Conservation (phyloP, 2,888 invertebrate species). For the Tetheella fluctuosa region DNA sequence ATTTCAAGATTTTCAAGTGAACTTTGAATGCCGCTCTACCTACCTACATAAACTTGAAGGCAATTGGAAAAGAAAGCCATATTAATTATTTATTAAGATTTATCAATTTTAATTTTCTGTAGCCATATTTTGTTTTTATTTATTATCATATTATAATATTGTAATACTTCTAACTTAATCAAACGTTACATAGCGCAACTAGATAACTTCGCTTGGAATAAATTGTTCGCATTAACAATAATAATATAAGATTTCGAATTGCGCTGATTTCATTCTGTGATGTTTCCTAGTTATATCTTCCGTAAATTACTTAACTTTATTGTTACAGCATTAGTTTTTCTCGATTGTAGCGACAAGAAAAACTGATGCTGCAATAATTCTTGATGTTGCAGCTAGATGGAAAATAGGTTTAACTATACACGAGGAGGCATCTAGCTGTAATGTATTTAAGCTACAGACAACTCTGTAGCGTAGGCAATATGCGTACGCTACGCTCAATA, state of each 20-base stretch:
- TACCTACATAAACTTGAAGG: slow-evolving; percentile 28
- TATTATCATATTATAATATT: neutral
- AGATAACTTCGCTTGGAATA: neutral
- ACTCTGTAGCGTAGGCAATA: no score
- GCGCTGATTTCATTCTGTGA: slow-evolving; percentile 9
- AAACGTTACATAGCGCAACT: neutral
- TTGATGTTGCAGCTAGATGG: neutral
- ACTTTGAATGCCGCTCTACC: slow-evolving; percentile 33
- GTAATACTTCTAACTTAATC: neutral
- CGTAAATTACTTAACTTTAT: slow-evolving; percentile 54
- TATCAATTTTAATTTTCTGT: neutral
- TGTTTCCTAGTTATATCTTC: slow-evolving; percentile 46
- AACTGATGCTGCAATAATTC: slow-evolving; percentile 29
- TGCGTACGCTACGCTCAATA: no score
- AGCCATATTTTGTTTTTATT: neutral
- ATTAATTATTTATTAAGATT: slow-evolving; percentile 28
- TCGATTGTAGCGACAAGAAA: slow-evolving; percentile 44
- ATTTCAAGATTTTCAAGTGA: slow-evolving; percentile 45
- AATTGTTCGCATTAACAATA: slow-evolving; percentile 5
- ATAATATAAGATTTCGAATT: slow-evolving; percentile 16
- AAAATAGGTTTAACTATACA: neutral
- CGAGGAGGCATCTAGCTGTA: neutral
- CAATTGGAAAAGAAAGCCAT: slow-evolving; percentile 35
- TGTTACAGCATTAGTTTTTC: slow-evolving; percentile 55
- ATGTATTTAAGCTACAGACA: no score